Conservation (phyloP, 1,140 invertebrate genomes). For the Conus ventricosus region DNA sequence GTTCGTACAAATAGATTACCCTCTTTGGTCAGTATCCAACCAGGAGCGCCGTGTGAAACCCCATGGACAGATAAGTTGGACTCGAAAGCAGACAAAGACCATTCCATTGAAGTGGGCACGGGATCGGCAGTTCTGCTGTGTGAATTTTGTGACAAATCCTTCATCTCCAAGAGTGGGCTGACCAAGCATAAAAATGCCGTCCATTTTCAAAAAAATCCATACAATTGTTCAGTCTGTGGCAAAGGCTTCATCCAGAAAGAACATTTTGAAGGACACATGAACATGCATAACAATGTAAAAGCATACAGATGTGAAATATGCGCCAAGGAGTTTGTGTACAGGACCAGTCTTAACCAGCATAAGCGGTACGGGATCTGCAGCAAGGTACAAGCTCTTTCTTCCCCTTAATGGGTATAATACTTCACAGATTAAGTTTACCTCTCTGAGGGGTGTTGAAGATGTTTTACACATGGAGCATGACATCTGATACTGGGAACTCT, state of each 20-base stretch:
- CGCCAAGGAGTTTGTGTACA: not conserved
- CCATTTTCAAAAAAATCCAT: not conserved
- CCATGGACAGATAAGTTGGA: not conserved
- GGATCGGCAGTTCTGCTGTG: not conserved
- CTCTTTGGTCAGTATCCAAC: not conserved
- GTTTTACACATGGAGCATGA: too few species aligned
- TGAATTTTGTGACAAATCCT: slow-evolving; percentile 1
- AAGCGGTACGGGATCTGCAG: not conserved
- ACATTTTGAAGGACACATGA: slow-evolving; percentile 21
- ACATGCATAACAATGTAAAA: slow-evolving; percentile 17
- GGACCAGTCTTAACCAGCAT: not conserved
- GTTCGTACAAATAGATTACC: not conserved
- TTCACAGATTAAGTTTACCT: too few species aligned
- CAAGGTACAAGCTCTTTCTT: not conserved
- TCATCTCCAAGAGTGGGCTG: not conserved
- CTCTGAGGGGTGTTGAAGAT: too few species aligned
- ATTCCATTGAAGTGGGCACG: not conserved
- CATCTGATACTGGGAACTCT: too few species aligned
- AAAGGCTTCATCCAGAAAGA: slow-evolving; percentile 4
- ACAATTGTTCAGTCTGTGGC: slow-evolving; percentile 12
- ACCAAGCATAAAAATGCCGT: not conserved
- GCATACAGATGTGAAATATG: slow-evolving; percentile 14
- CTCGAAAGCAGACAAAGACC: not conserved
- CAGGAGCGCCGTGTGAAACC: not conserved
- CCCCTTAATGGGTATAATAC: too few species aligned